phyloP scores from a whole-genome alignment of 2,113 vertebrate genomes.

The Candoia aspera region DNA sequence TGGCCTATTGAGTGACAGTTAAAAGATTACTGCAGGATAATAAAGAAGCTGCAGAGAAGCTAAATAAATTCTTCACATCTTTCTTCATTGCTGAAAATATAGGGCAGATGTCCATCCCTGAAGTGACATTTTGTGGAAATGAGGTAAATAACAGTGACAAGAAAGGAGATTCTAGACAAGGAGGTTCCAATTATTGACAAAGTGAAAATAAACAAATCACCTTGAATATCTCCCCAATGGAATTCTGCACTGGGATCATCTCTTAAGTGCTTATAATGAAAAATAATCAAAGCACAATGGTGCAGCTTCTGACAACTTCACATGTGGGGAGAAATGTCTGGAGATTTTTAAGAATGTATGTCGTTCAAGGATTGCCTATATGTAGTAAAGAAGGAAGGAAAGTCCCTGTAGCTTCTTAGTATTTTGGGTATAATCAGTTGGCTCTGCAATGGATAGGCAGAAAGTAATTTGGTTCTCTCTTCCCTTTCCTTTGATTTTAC shows the following conservation, averaged over 20 bases:
- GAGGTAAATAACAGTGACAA: background rate
- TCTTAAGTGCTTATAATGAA: background rate
- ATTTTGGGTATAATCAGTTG: background rate
- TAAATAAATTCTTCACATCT: background rate
- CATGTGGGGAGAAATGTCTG: background rate
- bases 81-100: background rate
- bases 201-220: background rate
- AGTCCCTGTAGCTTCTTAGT: background rate
- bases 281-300: background rate
- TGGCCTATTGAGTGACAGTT: background rate
- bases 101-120: background rate
- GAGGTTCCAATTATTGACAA: background rate
- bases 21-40: background rate
- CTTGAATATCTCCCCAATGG: background rate
- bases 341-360: background rate
- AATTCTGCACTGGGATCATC: background rate
- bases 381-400: background rate
- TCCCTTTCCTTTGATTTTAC: background rate
- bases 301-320: background rate
- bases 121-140: background rate
- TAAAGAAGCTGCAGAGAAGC: background rate
- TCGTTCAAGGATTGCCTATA: background rate
- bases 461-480: background rate
- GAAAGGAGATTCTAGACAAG: background rate
- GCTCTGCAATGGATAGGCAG: background rate